Conservation (phyloP, 2,797 vertebrate species). For the Echiichthys vipera region DNA sequence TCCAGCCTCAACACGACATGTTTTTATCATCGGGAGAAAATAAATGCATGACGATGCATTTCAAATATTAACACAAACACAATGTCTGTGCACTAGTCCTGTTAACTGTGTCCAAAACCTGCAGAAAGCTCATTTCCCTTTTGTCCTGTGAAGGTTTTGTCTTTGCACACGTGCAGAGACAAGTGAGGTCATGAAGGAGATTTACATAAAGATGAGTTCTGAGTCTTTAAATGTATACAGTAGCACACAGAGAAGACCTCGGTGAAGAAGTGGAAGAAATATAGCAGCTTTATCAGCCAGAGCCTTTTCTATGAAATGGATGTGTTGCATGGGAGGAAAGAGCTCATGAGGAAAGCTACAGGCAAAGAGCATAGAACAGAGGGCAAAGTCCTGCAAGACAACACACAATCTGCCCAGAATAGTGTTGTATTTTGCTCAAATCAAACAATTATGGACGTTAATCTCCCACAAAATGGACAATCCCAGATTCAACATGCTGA, state of each 20-base stretch:
- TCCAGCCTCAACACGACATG: neutral
- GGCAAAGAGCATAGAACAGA: neutral
- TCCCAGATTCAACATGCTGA: neutral
- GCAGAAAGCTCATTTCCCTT: neutral
- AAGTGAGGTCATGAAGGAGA: neutral
- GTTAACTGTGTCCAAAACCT: neutral
- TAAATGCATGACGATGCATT: neutral
- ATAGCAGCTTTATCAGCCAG: neutral
- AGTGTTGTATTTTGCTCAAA: neutral
- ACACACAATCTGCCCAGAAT: neutral
- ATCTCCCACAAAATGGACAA: neutral
- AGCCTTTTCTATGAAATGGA: neutral
- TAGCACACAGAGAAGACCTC: neutral
- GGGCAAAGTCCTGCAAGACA: neutral
- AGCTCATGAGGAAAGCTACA: neutral
- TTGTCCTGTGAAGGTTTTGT: neutral
- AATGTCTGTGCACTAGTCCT: neutral
- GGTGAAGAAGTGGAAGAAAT: neutral
- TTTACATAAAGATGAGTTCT: neutral
- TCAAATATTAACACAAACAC: neutral
- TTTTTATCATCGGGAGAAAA: conserved; percentile 9
- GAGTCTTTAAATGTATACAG: neutral
- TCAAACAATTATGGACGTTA: neutral
- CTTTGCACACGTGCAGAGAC: neutral
- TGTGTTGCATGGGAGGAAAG: neutral